Percentiles rank a stretch among this genome's conserved stretches.
Evolutionary conservation across 1,140 invertebrate species (phyloP).

Genomic region (Diuraphis noxia): DNA sequence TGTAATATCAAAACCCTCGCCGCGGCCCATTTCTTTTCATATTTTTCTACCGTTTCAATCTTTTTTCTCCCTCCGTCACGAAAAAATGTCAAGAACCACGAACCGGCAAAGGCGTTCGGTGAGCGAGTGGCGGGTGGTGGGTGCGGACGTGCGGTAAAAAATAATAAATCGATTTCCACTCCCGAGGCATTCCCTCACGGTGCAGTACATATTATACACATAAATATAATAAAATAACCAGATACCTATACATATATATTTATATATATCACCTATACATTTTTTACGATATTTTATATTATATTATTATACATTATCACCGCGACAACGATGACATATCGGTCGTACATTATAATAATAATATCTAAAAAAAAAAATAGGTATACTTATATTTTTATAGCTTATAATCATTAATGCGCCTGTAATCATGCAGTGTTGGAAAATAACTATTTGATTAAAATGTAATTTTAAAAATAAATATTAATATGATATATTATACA

Average conservation of each 20-base stretch:
- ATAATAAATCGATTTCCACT: conserved; percentile 10
- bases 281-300: not conserved
- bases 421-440: not conserved
- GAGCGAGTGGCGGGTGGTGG: not conserved
- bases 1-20: not conserved
- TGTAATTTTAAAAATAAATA: too few relatives aligned
- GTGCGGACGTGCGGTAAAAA: not conserved
- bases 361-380: not conserved
- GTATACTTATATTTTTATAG: too few relatives aligned
- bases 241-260: not conserved
- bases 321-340: not conserved
- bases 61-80: not conserved
- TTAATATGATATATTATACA: too few relatives aligned
- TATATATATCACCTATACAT: not conserved
- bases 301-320: not conserved
- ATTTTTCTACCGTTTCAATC: not conserved
- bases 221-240: not conserved
- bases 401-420: too few relatives aligned
- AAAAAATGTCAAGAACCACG: not conserved
- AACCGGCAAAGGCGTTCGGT: not conserved
- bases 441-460: too few relatives aligned
- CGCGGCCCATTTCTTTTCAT: not conserved
- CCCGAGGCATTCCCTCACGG: not conserved
- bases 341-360: not conserved
- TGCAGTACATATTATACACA: not conserved